Evolutionary conservation across 1,140 invertebrate species (phyloP).

Genomic region (Hyphantria cunea): DNA sequence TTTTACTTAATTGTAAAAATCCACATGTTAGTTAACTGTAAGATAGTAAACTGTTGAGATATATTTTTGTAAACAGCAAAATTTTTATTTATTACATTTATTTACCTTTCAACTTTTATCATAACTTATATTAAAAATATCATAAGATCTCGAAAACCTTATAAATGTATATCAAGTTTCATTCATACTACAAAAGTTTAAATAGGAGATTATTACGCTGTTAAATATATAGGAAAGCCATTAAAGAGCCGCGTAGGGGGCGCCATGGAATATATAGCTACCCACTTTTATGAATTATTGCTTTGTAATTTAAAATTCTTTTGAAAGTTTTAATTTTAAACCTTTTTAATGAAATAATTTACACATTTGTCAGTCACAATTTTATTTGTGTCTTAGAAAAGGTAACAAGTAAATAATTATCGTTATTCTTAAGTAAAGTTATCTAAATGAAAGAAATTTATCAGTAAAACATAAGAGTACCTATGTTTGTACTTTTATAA

Average conservation of each 20-base stretch:
- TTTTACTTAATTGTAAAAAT: too few species aligned
- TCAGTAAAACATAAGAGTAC: too few species aligned
- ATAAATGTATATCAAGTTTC: constrained; percentile 13
- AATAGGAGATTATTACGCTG: constrained; percentile 36
- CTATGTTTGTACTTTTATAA: too few species aligned
- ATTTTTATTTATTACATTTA: neutral
- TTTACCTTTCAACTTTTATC: neutral
- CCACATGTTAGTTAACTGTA: too few species aligned
- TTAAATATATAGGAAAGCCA: constrained; percentile 44
- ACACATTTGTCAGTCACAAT: too few species aligned
- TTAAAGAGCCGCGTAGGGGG: constrained; percentile 21
- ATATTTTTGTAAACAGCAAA: too few species aligned
- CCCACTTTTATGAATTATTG: neutral
- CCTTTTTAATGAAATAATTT: neutral
- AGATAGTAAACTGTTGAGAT: too few species aligned
- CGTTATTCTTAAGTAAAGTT: too few species aligned
- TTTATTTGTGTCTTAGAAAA: too few species aligned
- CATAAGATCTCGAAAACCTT: too few species aligned
- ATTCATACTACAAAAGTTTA: constrained; percentile 33
- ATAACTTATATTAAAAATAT: neutral
- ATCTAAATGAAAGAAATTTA: too few species aligned
- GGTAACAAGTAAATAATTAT: too few species aligned
- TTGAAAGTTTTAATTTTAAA: neutral
- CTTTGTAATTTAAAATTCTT: neutral
- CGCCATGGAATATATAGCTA: neutral